Evolutionary conservation across 1,140 invertebrate species (phyloP), one percentile per base, ranked within the genome.

Genomic region (Anadara kagoshimensis): DNA sequence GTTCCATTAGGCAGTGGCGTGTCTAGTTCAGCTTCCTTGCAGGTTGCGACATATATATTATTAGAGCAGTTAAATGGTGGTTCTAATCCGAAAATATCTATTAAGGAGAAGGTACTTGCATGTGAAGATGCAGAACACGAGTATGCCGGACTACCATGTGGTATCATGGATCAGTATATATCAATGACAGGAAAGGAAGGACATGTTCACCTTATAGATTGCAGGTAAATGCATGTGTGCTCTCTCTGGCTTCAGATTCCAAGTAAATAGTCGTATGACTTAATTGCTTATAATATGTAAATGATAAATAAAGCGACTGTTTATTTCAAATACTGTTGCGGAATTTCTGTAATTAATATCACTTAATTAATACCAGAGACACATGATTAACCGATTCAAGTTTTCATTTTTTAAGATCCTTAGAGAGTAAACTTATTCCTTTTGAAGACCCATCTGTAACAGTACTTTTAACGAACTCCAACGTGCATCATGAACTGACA

Each of bases 151-250:
- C 93, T 97, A 87, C 96, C 96, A 3, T 98, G 96, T 88, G 97
- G 97, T 2, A 96, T 98, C 72, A 98, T 98, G 97, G 97, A 98
- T 89, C 96, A 98, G 87, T 96, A 96, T 83, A 94, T 97, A 74
- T 95, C 95, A 5, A 91, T 94, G 0, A 93, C 96, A 92, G 96
- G 93, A 0, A 91, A 93, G 87, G 91, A 93, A 81, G 92, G 92
- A 71, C 92, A 94, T 82, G 95, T 95, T 0, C 89, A 97, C 5
- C 91, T 97, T 5, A 93, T 98, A 57, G 96, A 98, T 84, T 98
- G 96, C 89, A 92, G 93, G 92, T 95, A 91, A 87, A 57, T 67
- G 18, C 1, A 24, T 3, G 20, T 14, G 10, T 8, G 16, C 10
- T 24, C 53, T 24, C 10, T 29, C 53, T 43, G 8, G 16, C 45